phyloP scores from a whole-genome alignment of 1,140 invertebrate species.

The Drosophila burlai region DNA sequence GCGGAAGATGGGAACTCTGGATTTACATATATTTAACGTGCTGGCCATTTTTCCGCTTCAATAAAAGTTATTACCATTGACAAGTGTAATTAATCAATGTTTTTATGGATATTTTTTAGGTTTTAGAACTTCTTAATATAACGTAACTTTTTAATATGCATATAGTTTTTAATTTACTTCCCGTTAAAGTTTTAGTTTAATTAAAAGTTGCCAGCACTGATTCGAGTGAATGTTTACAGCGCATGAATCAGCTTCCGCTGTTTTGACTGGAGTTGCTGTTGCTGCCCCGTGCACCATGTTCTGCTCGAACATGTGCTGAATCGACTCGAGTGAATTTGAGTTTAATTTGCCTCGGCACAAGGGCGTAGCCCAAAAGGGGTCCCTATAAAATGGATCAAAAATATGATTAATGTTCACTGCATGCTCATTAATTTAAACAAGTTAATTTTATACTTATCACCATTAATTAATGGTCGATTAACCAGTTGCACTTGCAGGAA shows the following conservation, averaged over 20 bases:
- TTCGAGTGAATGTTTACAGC: slow-evolving; percentile 45
- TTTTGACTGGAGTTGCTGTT: slow-evolving; percentile 45
- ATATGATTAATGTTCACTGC: not conserved
- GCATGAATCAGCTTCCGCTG: slow-evolving; percentile 75
- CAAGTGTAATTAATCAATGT: not conserved
- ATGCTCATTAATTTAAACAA: not conserved
- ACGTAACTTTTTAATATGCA: not conserved
- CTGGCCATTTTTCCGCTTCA: not conserved
- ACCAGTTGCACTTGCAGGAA: not conserved
- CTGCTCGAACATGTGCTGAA: slow-evolving; percentile 55
- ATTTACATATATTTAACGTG: not conserved
- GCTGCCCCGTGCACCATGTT: slow-evolving; percentile 19
- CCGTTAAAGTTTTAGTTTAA: not conserved
- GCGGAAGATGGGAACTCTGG: not conserved
- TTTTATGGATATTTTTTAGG: not conserved
- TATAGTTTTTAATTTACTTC: too few species aligned
- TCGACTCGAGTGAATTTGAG: slow-evolving; percentile 35
- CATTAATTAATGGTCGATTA: not conserved
- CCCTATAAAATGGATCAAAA: not conserved
- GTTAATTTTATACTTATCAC: not conserved
- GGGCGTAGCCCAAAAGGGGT: slow-evolving; percentile 6
- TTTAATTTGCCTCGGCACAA: slow-evolving; percentile 10
- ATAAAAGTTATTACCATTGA: not conserved
- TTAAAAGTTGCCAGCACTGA: not conserved
- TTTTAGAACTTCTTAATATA: not conserved